Evolutionary conservation across 2,797 vertebrate species (phyloP).

Genomic region (Clarias fuscus): DNA sequence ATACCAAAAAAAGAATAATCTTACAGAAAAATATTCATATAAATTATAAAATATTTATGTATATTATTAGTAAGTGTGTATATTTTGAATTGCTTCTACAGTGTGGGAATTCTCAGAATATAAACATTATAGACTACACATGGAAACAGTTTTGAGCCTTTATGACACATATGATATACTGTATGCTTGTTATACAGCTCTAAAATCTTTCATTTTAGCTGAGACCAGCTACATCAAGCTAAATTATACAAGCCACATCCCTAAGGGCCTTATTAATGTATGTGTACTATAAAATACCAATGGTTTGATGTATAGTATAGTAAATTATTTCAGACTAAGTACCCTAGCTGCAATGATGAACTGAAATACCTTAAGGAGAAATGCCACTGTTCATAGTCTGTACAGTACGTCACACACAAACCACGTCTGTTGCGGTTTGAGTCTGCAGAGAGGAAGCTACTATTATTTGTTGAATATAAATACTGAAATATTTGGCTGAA

Average conservation of each 20-base stretch:
- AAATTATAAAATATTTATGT: no score
- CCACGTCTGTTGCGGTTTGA: background rate
- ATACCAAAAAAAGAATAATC: no score
- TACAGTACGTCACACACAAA: constrained; percentile 7
- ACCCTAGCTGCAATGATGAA: background rate
- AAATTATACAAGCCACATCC: constrained; percentile 6
- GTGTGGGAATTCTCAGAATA: constrained; percentile 42
- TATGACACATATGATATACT: constrained; percentile 55
- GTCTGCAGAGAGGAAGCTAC: constrained; percentile 5
- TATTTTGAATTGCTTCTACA: constrained; percentile 6
- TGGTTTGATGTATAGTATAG: constrained; percentile 33
- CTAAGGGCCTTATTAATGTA: constrained; percentile 26
- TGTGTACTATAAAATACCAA: background rate
- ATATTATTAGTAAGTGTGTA: background rate
- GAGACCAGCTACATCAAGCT: background rate
- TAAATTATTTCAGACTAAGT: constrained; percentile 8
- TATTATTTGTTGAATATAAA: constrained; percentile 29
- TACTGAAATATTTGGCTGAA: constrained; percentile 41
- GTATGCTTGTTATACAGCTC: constrained; percentile 1
- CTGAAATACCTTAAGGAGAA: constrained; percentile 15
- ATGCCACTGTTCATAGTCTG: constrained; percentile 25
- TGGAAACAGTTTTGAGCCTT: constrained; percentile 63
- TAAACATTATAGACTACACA: constrained; percentile 64
- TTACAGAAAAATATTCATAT: no score
- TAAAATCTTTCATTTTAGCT: constrained; percentile 30